These are phyloP conservation scores for Charanyca ferruginea DNA, from an alignment of 2,888 invertebrate genomes.

Conservation along the genomic window DNA sequence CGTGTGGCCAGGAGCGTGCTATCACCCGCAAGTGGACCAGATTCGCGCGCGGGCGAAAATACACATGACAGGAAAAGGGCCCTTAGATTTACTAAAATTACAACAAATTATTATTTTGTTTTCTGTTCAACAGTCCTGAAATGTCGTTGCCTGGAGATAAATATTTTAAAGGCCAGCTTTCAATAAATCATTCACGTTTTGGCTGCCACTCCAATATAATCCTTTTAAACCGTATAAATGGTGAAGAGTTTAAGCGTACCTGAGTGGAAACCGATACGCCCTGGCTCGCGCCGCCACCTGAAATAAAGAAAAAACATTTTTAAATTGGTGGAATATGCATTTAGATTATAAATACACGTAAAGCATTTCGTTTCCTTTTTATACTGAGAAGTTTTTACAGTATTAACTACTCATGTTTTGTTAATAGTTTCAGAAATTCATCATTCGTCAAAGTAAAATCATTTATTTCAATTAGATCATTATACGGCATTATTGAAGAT, in stretches of 20 bases:
- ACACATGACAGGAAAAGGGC: too few relatives aligned
- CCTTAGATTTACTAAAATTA: too few relatives aligned
- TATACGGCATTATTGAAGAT: too few relatives aligned
- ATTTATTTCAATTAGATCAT: too few relatives aligned
- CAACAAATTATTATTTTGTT: neutral
- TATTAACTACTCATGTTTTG: too few relatives aligned
- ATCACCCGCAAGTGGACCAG: too few relatives aligned
- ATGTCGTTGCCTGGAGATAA: constrained; percentile 6
- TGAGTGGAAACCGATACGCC: constrained; percentile 89
- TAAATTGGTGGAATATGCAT: constrained; percentile 23
- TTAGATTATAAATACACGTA: neutral
- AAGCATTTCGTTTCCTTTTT: neutral
- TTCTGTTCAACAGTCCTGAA: neutral
- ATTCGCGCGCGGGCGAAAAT: too few relatives aligned
- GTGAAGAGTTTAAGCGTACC: constrained; percentile 71
- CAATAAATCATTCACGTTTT: constrained; percentile 53
- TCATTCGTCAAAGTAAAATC: too few relatives aligned
- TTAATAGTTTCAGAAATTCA: too few relatives aligned
- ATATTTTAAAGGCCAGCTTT: constrained; percentile 10
- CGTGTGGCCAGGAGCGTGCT: too few relatives aligned
- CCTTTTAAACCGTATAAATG: constrained; percentile 52
- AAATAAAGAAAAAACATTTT: constrained; percentile 65
- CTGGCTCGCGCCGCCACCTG: constrained; percentile 81
- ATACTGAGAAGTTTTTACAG: neutral
- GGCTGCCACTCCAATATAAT: constrained; percentile 46